Evolutionary conservation across 2,113 vertebrate genomes (phyloP).

Genomic region (Grus americana): DNA sequence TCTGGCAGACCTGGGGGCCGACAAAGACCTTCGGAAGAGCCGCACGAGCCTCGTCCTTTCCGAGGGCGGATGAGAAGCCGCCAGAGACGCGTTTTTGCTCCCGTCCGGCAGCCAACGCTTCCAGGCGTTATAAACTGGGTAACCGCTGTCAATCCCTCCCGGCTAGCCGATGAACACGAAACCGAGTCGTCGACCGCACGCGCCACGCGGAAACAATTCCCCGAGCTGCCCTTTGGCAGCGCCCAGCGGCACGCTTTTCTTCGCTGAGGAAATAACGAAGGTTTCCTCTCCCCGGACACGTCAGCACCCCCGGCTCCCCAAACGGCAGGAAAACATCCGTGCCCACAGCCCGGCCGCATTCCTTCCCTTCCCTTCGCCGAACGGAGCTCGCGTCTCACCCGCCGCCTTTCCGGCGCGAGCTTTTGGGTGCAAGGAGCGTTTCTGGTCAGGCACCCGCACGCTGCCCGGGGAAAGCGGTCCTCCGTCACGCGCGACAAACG

Average conservation of each 20-base stretch:
- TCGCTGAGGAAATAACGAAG: background rate
- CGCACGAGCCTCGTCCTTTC: too few species aligned
- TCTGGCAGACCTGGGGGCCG: background rate
- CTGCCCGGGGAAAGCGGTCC: too few species aligned
- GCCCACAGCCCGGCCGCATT: background rate
- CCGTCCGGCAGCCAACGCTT: background rate
- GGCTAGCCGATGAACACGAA: background rate
- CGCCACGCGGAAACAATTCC: background rate
- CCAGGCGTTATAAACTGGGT: background rate
- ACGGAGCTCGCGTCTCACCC: too few species aligned
- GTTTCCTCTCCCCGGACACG: background rate
- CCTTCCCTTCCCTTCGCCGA: too few species aligned
- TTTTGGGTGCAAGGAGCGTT: too few species aligned
- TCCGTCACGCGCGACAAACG: too few species aligned
- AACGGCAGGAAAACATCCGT: background rate
- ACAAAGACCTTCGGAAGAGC: background rate
- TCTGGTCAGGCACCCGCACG: too few species aligned
- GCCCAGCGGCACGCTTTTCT: background rate
- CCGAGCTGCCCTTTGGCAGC: too few species aligned
- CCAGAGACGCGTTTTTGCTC: background rate
- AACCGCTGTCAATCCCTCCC: background rate
- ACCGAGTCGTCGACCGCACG: background rate
- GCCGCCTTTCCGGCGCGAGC: too few species aligned
- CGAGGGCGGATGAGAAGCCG: background rate
- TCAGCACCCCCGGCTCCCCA: background rate